Evolutionary conservation across 1,140 invertebrate genomes (phyloP).

Genomic region (Lamellibrachia luymesi): DNA sequence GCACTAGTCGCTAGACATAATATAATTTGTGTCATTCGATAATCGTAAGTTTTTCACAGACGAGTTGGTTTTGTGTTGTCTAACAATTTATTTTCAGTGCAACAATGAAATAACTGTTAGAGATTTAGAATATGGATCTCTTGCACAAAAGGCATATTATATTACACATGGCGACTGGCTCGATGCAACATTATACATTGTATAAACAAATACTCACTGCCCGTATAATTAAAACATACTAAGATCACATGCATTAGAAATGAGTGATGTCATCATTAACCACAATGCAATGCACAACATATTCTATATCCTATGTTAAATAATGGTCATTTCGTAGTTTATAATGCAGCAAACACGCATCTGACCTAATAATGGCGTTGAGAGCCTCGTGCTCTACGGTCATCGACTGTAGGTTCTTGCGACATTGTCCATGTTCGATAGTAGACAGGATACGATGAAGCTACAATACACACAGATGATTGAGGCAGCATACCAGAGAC

Average conservation of each 20-base stretch:
- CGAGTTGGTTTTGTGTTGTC: too few relatives aligned
- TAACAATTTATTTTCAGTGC: too few relatives aligned
- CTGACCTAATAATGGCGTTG: constrained; percentile 37
- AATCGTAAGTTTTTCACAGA: too few relatives aligned
- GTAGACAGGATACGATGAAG: constrained; percentile 24
- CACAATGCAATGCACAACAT: constrained; percentile 1
- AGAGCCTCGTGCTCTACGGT: constrained; percentile 40
- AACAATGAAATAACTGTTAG: too few relatives aligned
- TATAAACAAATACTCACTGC: background rate
- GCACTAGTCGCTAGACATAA: too few relatives aligned
- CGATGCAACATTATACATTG: background rate
- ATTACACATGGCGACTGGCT: too few relatives aligned
- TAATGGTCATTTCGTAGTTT: background rate
- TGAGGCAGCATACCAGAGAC: too few relatives aligned
- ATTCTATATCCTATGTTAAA: background rate
- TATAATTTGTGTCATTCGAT: too few relatives aligned
- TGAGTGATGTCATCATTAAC: background rate
- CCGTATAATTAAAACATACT: background rate
- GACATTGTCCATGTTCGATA: constrained; percentile 33
- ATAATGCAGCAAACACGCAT: background rate
- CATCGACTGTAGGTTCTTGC: constrained; percentile 35
- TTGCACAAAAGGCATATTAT: too few relatives aligned
- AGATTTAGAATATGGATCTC: too few relatives aligned
- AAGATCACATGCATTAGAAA: background rate
- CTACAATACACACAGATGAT: background rate